Evolutionary conservation across 2,888 invertebrate genomes (phyloP), one percentile per base, ranked within the genome.

Genomic region (Eurois occulta): DNA sequence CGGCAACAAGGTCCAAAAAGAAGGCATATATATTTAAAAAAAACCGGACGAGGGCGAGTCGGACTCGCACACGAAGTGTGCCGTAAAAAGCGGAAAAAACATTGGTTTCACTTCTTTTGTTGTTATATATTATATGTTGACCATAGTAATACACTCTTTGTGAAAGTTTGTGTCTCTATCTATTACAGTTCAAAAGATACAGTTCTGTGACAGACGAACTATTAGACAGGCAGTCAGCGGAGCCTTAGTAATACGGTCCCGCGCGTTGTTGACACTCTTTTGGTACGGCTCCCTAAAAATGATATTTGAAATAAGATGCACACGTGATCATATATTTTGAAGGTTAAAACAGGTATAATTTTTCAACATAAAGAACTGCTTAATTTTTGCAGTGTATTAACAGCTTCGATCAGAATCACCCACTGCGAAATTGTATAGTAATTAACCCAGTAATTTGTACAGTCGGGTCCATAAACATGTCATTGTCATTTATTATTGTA

Each of bases 1-100:
- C 24, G 35, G 60, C n/a, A 28, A 18, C 81, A 77, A 83, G 71
- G 83, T 74, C 28, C 43, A 24, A 66, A 70, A 66, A 46, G 18
- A 41, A 81, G 35, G 65, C 41, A 28, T n/a, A 8, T n/a, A 18
- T 41, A 28, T 55, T 48, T 62, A 55, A n/a, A 35, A 35, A 62
- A 35, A 21, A 55, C 1, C 58, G 8, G 32, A 60, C 21, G 32
- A 18, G 18, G 21, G 32, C 10, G 18, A 60, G 10, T 35, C 21
- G 5, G 18, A 60, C 1, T 35, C 10, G 32, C 18, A 32, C 18
- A 18, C 18, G 18, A 10, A 21, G 32, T 8, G 10, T 32, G 10
- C 21, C 18, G 2, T 28, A 1, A 38, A 74, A 62, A 41, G 8
- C 8, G 7, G 16, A 58, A 58, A 32, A 32, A 18, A 58, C 11